A percentile compares a stretch with the other conserved stretches of the same genome.
phyloP scores from a whole-genome alignment of 2,113 vertebrate species.

The Peromyscus maniculatus region DNA sequence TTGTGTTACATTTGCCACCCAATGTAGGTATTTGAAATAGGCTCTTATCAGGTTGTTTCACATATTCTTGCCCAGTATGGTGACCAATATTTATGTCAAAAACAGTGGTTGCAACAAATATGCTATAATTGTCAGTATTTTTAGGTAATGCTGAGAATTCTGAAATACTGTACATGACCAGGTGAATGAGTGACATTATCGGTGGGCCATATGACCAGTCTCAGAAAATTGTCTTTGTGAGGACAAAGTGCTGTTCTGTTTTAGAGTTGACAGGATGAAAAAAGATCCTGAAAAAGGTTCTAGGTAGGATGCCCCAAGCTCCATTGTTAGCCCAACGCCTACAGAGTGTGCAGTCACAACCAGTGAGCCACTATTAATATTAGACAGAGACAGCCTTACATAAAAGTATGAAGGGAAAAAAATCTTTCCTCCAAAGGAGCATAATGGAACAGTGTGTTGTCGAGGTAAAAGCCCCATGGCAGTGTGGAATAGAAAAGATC shows the following conservation, averaged over 20 bases:
- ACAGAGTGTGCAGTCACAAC: not conserved
- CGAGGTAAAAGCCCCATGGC: constrained; percentile 66
- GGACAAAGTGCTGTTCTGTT: not conserved
- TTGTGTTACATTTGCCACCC: no score
- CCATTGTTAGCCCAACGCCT: not conserved
- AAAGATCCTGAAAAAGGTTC: not conserved
- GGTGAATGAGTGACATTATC: not conserved
- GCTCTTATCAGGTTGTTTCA: not conserved
- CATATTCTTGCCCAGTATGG: constrained; percentile 32
- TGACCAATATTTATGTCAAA: constrained; percentile 17
- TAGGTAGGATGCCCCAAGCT: not conserved
- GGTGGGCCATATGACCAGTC: not conserved
- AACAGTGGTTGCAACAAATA: not conserved
- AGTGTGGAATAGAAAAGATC: constrained; percentile 60
- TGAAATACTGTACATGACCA: not conserved
- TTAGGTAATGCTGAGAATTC: constrained; percentile 17
- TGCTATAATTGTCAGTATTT: constrained; percentile 8
- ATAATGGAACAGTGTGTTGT: constrained; percentile 58
- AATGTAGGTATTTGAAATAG: not conserved
- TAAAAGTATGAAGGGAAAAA: constrained; percentile 55
- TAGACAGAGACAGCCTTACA: constrained; percentile 52
- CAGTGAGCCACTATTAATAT: constrained; percentile 11
- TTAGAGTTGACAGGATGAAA: not conserved
- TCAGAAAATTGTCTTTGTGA: not conserved
- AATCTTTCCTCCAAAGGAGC: constrained; percentile 49